phyloP scores from a whole-genome alignment of 2,797 vertebrate genomes.

The Pantherophis vulpinus region DNA sequence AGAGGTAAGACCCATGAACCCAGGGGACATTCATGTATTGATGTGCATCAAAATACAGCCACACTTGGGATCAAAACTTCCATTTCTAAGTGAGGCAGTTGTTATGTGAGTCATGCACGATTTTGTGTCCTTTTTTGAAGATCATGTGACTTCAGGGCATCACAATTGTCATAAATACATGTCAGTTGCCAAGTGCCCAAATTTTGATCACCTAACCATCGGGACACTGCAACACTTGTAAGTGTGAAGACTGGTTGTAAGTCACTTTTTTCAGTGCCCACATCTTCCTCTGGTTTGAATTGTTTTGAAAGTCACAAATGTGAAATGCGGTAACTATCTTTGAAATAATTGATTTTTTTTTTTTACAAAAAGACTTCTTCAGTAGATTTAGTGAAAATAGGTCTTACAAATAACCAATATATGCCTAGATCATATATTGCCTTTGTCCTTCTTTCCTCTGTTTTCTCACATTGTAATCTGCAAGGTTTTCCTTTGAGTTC shows the following conservation, averaged over 20 bases:
- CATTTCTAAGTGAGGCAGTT: background rate
- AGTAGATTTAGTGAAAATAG: background rate
- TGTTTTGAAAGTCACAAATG: background rate
- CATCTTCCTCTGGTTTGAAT: background rate
- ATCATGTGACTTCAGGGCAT: no score
- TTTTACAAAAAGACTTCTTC: background rate
- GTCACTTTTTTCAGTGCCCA: no score
- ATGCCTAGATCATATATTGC: background rate
- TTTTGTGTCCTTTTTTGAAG: background rate
- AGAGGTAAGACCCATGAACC: background rate
- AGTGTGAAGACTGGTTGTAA: no score
- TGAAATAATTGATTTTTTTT: background rate
- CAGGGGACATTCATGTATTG: background rate
- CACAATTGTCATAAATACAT: no score
- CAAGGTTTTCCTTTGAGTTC: background rate
- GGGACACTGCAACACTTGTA: no score
- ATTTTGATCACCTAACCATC: no score
- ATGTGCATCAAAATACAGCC: background rate
- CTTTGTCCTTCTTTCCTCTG: background rate
- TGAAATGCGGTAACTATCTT: background rate
- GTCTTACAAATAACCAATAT: background rate
- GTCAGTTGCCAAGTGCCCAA: no score
- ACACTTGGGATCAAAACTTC: background rate
- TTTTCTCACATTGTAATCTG: background rate
- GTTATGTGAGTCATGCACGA: background rate